Evolutionary conservation across 2,888 invertebrate genomes (phyloP), one percentile per base, ranked within the genome.

Genomic region (Chalcis sispes): DNA sequence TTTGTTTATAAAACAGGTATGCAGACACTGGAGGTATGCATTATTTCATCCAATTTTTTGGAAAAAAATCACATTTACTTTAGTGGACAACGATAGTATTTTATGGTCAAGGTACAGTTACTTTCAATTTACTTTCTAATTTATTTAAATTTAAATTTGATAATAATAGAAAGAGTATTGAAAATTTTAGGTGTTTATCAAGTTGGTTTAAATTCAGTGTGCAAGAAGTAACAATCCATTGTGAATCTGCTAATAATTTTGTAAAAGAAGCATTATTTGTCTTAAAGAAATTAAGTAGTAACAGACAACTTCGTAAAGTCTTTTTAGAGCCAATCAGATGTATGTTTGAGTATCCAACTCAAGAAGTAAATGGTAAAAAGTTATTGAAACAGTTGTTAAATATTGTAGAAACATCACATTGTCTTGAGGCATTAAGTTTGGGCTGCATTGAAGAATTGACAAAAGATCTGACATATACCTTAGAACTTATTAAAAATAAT

Each of bases 1-100:
- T n/a, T n/a, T n/a, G n/a, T n/a, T n/a, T n/a, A n/a, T n/a, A n/a
- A n/a, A n/a, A n/a, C n/a, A 88, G 88, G 88, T 87, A 56, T 92
- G 92, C 86, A 89, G 87, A 72, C 90, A 92, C 80, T 92, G 92
- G 92, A 89, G 92, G 78, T 89, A 85, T 64, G 90, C 90, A 13
- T 83, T 91, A 62, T 85, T 87, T 72, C 88, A 88, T 83, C 89
- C 90, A 62, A 87, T 86, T 77, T 89, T 89, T 77, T 89, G 90
- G 89, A 89, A 89, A 70, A 88, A 85, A 77, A 88, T 90, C 48
- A 85, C 86, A 56, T 89, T 90, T 64, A 84, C 85, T 29, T 83
- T 88, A 27, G 84, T 83, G 66, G 87, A 89, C 77, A 81, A 85
- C 74, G 86, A 88, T 64, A 88, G 84, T 71, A 79, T 88, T 75